Base-by-base conservation (phyloP, 1,140 invertebrate genomes). In the Heliconius hewitsoni region DNA sequence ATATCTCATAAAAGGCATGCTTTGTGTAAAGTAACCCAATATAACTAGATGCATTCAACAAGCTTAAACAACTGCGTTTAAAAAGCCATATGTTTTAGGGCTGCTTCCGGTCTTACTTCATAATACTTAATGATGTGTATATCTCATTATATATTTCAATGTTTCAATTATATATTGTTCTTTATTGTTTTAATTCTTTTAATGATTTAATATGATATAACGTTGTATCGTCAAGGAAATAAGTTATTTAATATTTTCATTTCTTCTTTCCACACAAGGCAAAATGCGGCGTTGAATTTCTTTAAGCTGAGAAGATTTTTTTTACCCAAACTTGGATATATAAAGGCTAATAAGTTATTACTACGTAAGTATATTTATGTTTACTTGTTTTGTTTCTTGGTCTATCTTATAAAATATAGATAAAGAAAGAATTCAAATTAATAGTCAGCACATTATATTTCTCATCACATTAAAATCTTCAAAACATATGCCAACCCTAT, bases 71-170 rank as follows among this genome's bases (percentile, higher is more conserved):
- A 85, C 82, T 82, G 84, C 80, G 83, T 82, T 89, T 87, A 86
- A 87, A 88, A 91, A 87, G 85, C 89, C 90, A 91, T 84, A 87
- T 89, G 89, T 90, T 91, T 90, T 86, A 79, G 78, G 78, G 78
- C 37, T 79, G 78, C 19, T 57, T 50, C 73, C 60, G 60, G 60
- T 66, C 60, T 66, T 66, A 66, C 27, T 66, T 66, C 60, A 66
- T 66, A 66, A 66, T 66, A n/a, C 27, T 66, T 66, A 66, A 66
- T 66, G 60, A 30, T 66, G 13, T 66, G 13, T 66, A 11, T 66
- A 66, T 66, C 23, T 66, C 60, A 66, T 30, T 66, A 66, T 66
- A 30, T 16, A 30, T 66, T 30, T 30, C 11, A 1, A 16, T 66
- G 1, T 30, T 66, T 23, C 0, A 30, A 66, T 66, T 27, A 66